A percentile compares a stretch with the other conserved stretches of the same genome.
These are phyloP conservation scores for Micrasema minimum DNA, from an alignment of 1,140 invertebrate species.

Conservation along the genomic window DNA sequence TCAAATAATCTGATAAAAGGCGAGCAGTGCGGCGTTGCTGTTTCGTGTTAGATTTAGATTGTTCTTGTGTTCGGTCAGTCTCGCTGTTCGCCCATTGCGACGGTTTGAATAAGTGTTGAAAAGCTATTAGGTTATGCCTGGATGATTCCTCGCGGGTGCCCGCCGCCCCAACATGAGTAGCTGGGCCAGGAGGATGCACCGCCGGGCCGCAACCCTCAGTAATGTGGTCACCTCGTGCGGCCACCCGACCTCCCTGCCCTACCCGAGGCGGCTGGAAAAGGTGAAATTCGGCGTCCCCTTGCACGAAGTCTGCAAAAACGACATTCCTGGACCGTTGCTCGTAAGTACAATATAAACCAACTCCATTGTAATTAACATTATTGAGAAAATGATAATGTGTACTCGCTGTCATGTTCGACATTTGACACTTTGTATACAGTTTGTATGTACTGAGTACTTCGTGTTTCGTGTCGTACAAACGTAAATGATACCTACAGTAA, in stretches of 20 bases:
- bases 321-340: constrained; percentile 89
- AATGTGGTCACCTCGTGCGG: constrained; percentile 91
- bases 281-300: constrained; percentile 92
- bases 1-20: neutral
- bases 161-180: constrained; percentile 75
- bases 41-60: constrained; percentile 1
- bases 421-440: too few species aligned
- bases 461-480: too few species aligned
- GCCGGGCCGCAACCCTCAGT: constrained; percentile 86
- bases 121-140: constrained; percentile 44
- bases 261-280: constrained; percentile 87
- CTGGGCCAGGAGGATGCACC: constrained; percentile 90
- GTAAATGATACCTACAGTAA: too few species aligned
- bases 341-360: constrained; percentile 67
- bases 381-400: too few species aligned
- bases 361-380: neutral
- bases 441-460: neutral
- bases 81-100: constrained; percentile 29
- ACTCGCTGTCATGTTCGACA: too few species aligned
- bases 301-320: constrained; percentile 91
- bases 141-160: constrained; percentile 29
- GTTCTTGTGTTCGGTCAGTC: constrained; percentile 7
- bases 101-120: constrained; percentile 27
- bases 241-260: constrained; percentile 77
- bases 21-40: neutral